Evolutionary conservation across 2,888 invertebrate genomes (phyloP).

Genomic region (Xiphydria camelus): DNA sequence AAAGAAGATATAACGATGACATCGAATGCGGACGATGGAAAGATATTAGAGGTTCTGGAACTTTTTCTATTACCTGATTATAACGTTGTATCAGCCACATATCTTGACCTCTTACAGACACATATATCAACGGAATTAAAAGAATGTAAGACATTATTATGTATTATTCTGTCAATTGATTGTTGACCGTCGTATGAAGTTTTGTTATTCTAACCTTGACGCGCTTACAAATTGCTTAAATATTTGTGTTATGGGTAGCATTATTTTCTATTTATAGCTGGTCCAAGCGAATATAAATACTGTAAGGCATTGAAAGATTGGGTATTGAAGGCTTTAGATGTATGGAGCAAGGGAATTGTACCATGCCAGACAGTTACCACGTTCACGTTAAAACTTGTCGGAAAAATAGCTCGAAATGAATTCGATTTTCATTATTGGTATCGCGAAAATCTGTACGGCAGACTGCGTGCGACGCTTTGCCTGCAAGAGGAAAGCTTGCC

Average conservation of each 20-base stretch:
- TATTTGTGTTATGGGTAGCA: neutral
- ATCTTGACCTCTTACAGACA: slow-evolving; percentile 49
- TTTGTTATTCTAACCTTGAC: neutral
- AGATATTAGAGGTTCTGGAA: slow-evolving; percentile 63
- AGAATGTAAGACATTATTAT: slow-evolving; percentile 26
- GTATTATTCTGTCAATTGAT: neutral
- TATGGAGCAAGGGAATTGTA: slow-evolving; percentile 37
- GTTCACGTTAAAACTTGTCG: slow-evolving; percentile 68
- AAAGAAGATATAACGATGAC: slow-evolving; percentile 34
- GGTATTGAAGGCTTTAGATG: slow-evolving; percentile 40
- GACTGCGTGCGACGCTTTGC: slow-evolving; percentile 48
- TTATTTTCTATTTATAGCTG: slow-evolving; percentile 22
- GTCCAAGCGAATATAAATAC: slow-evolving; percentile 21
- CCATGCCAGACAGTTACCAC: slow-evolving; percentile 61
- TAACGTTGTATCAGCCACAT: slow-evolving; percentile 56
- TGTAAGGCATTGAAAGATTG: slow-evolving; percentile 38
- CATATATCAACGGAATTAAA: slow-evolving; percentile 40
- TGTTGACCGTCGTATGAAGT: neutral
- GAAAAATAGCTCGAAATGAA: slow-evolving; percentile 65
- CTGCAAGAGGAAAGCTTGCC: slow-evolving; percentile 54
- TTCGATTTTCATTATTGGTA: slow-evolving; percentile 64
- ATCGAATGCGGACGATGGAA: slow-evolving; percentile 52
- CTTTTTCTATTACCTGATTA: slow-evolving; percentile 65
- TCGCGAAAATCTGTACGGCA: slow-evolving; percentile 54
- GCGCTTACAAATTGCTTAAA: neutral